Percentiles rank a stretch among this genome's conserved stretches.
Evolutionary conservation across 1,140 invertebrate species (phyloP).

Genomic region (Drosophila insularis): DNA sequence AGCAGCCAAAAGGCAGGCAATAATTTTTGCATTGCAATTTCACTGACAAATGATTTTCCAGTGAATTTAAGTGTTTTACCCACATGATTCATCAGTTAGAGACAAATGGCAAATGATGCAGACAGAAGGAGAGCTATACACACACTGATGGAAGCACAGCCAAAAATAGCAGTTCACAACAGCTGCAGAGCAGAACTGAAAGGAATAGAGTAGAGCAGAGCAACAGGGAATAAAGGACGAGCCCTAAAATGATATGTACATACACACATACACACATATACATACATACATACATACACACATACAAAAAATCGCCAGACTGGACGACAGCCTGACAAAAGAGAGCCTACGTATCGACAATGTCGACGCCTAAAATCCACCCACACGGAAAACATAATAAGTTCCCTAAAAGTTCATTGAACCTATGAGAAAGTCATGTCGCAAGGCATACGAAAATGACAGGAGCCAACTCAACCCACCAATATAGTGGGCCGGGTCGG

Average conservation of each 20-base stretch:
- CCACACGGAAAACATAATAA: constrained; percentile 60
- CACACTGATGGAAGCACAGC: constrained; percentile 51
- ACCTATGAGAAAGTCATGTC: constrained; percentile 66
- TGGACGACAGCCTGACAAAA: constrained; percentile 29
- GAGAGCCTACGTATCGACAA: constrained; percentile 41
- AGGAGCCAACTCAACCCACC: constrained; percentile 20
- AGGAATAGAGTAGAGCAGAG: constrained; percentile 17
- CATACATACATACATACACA: constrained; percentile 35
- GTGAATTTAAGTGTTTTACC: constrained; percentile 28
- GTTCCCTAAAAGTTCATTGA: constrained; percentile 75
- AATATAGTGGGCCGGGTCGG: constrained; percentile 34
- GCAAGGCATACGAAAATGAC: constrained; percentile 28
- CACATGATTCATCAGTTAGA: constrained; percentile 51
- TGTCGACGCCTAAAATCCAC: constrained; percentile 31
- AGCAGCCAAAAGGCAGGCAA: constrained; percentile 6
- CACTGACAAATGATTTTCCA: constrained; percentile 16
- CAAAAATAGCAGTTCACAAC: constrained; percentile 5
- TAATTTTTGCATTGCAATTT: not conserved
- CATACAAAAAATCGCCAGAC: constrained; percentile 34
- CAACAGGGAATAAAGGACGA: constrained; percentile 50
- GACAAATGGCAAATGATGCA: constrained; percentile 36
- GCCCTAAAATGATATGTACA: constrained; percentile 63
- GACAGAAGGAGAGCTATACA: constrained; percentile 51
- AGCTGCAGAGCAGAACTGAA: constrained; percentile 10
- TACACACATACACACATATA: constrained; percentile 9